Conservation (phyloP, 2,113 vertebrate species). For the Anarhynchus alexandrinus region DNA sequence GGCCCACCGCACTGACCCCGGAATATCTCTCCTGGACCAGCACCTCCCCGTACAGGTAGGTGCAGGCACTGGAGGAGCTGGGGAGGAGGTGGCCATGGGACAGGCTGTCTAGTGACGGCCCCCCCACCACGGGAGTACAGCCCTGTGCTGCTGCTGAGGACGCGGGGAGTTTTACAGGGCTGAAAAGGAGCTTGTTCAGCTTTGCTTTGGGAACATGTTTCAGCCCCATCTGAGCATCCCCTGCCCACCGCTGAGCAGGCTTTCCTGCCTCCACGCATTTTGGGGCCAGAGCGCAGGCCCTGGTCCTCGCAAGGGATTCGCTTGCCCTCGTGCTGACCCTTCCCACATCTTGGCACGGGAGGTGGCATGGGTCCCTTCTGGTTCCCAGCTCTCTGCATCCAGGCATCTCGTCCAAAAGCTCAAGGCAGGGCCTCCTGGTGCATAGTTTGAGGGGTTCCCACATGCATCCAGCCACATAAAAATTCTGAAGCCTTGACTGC, state of each 20-base stretch:
- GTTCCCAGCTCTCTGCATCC: not conserved
- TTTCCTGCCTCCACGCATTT: not conserved
- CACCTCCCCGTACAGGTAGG: constrained; percentile 78
- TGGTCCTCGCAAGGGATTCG: not conserved
- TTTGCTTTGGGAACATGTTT: not conserved
- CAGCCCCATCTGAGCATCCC: not conserved
- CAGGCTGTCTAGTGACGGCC: not conserved
- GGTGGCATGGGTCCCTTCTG: not conserved
- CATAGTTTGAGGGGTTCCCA: constrained; percentile 45
- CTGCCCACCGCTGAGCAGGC: not conserved
- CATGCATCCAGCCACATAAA: constrained; percentile 13
- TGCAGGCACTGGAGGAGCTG: not conserved
- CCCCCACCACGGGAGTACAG: accelerated
- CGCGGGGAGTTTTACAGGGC: not conserved
- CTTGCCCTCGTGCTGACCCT: not conserved
- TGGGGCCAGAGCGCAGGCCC: accelerated
- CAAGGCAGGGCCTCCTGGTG: not conserved
- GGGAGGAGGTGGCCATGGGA: not conserved
- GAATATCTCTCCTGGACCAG: constrained; percentile 81
- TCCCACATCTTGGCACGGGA: not conserved
- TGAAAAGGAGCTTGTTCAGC: accelerated
- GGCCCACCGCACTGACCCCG: constrained; percentile 69
- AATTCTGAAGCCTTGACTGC: constrained; percentile 7
- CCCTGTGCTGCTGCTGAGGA: not conserved
- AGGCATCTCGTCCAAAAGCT: not conserved